phyloP scores from a whole-genome alignment of 1,140 invertebrate species.

The Trichomalopsis sarcophagae region DNA sequence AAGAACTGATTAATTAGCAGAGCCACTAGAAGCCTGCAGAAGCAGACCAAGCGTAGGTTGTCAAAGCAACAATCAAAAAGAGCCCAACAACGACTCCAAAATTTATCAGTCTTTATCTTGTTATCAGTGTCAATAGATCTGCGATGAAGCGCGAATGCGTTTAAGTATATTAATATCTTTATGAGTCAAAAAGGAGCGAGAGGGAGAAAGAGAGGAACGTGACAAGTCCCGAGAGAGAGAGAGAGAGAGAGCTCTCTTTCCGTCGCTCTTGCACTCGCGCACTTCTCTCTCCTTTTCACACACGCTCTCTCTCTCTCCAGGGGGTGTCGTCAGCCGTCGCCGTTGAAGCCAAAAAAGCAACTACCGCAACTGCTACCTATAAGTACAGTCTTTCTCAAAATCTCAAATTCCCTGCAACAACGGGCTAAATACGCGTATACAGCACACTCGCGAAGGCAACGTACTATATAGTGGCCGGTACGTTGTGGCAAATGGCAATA shows the following conservation, averaged over 20 bases:
- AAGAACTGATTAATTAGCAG: not conserved
- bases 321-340: constrained; percentile 12
- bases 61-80: not conserved
- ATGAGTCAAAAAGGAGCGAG: constrained; percentile 21
- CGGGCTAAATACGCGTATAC: not conserved
- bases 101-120: constrained; percentile 16
- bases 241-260: not conserved
- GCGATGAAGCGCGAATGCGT: not conserved
- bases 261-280: constrained; percentile 2
- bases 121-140: not conserved
- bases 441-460: not conserved
- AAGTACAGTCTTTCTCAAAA: constrained; percentile 27
- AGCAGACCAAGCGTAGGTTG: not conserved
- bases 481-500: not conserved
- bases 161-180: constrained; percentile 33
- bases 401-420: not conserved
- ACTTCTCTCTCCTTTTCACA: not conserved
- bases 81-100: not conserved
- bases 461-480: not conserved
- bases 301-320: constrained; percentile 22
- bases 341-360: constrained; percentile 20
- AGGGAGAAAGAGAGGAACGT: not conserved
- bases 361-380: not conserved
- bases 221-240: not conserved
- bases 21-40: not conserved